Percentiles rank a stretch among this genome's conserved stretches.
These are phyloP conservation scores for Acromyrmex heyeri DNA, from an alignment of 1,140 invertebrate genomes.

Conservation along the genomic window DNA sequence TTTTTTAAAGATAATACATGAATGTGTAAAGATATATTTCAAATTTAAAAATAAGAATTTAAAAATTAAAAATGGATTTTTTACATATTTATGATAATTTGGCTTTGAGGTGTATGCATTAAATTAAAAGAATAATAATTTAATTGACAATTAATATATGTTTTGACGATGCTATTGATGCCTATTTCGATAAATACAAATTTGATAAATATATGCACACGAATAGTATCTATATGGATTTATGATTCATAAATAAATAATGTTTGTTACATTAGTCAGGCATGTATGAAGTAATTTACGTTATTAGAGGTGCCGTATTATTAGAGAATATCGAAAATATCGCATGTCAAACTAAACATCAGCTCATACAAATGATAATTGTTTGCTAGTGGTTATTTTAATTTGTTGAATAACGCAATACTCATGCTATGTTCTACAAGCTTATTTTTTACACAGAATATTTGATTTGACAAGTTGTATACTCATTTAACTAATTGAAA, in stretches of 20 bases:
- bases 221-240: slow-evolving; percentile 29
- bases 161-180: slow-evolving; percentile 15
- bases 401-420: slow-evolving; percentile 9
- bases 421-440: slow-evolving; percentile 19
- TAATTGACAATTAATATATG: slow-evolving; percentile 14
- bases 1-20: not conserved
- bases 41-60: not conserved
- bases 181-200: slow-evolving; percentile 21
- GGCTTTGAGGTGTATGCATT: slow-evolving; percentile 16
- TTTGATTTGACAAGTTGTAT: not conserved
- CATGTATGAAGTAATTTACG: slow-evolving; percentile 35
- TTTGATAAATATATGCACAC: slow-evolving; percentile 17
- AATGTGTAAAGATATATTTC: not conserved
- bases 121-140: not conserved
- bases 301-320: slow-evolving; percentile 41
- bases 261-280: slow-evolving; percentile 33
- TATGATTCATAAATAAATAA: slow-evolving; percentile 53
- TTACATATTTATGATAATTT: slow-evolving; percentile 7
- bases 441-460: not conserved
- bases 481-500: slow-evolving; percentile 10
- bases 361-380: slow-evolving; percentile 2
- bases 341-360: slow-evolving; percentile 15
- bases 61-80: not conserved
- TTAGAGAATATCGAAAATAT: slow-evolving; percentile 35
- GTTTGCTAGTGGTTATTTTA: not conserved